These are phyloP conservation scores for Cheilosia variabilis DNA, from an alignment of 2,888 invertebrate species.

Conservation along the genomic window DNA sequence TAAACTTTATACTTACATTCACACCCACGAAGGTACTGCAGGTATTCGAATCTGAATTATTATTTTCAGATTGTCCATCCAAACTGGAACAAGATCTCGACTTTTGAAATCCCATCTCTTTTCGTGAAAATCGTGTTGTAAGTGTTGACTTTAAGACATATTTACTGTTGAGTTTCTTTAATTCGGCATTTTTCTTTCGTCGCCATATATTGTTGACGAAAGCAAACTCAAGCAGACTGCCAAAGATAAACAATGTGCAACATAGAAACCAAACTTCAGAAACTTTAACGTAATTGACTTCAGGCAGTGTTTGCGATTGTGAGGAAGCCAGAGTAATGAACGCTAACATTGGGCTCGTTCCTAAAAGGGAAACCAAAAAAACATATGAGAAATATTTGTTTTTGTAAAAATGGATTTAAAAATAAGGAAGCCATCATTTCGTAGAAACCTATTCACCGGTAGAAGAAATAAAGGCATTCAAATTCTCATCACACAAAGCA, in stretches of 20 bases:
- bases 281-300: slow-evolving; percentile 95
- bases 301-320: slow-evolving; percentile 92
- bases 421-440: no score
- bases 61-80: slow-evolving; percentile 83
- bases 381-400: no score
- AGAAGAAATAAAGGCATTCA: no score
- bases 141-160: slow-evolving; percentile 93
- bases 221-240: slow-evolving; percentile 93
- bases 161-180: slow-evolving; percentile 87
- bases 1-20: slow-evolving; percentile 85
- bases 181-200: slow-evolving; percentile 86
- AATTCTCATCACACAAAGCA: no score
- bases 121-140: slow-evolving; percentile 90
- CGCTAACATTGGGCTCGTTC: slow-evolving; percentile 93
- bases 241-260: slow-evolving; percentile 93
- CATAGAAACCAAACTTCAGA: slow-evolving; percentile 96
- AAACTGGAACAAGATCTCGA: slow-evolving; percentile 90
- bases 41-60: slow-evolving; percentile 83
- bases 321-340: slow-evolving; percentile 95
- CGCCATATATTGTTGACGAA: slow-evolving; percentile 96
- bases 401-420: no score
- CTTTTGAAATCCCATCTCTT: slow-evolving; percentile 88
- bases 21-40: slow-evolving; percentile 91
- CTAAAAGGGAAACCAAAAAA: slow-evolving; percentile 79
- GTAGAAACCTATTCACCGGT: no score